Evolutionary conservation across 1,140 invertebrate genomes (phyloP).

Genomic region (Heliothis subflexa): DNA sequence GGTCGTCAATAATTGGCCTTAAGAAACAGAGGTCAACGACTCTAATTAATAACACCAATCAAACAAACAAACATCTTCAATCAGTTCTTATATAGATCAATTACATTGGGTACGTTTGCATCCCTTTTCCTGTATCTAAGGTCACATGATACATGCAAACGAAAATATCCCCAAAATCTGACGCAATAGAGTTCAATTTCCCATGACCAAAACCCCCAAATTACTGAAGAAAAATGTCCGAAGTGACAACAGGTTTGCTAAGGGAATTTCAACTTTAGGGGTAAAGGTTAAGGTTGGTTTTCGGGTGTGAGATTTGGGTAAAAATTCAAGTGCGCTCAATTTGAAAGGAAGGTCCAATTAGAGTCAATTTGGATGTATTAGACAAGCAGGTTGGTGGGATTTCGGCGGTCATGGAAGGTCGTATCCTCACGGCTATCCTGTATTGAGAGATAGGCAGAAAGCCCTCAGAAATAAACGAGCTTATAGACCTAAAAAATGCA

Average conservation of each 20-base stretch:
- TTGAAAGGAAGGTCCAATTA: constrained; percentile 77
- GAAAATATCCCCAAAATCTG: constrained; percentile 26
- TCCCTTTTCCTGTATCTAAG: constrained; percentile 73
- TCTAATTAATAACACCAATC: neutral
- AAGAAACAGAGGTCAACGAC: neutral
- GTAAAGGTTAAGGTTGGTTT: constrained; percentile 7
- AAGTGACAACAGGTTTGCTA: constrained; percentile 16
- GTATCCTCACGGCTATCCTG: neutral
- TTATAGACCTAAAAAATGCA: too few relatives aligned
- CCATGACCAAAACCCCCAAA: constrained; percentile 10
- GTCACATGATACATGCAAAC: constrained; percentile 59
- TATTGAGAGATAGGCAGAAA: neutral
- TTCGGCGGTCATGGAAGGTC: constrained; percentile 24
- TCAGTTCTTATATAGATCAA: constrained; percentile 11
- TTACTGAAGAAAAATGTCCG: constrained; percentile 41
- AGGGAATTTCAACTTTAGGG: constrained; percentile 42
- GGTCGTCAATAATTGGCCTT: too few relatives aligned
- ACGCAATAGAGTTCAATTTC: constrained; percentile 47
- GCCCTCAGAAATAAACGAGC: too few relatives aligned
- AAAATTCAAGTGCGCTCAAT: constrained; percentile 67
- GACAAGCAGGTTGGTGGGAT: constrained; percentile 54
- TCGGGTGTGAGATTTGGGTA: constrained; percentile 41
- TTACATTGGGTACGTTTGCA: constrained; percentile 48
- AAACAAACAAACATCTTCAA: constrained; percentile 20
- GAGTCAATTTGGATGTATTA: constrained; percentile 74